Percentiles rank a stretch among this genome's conserved stretches.
These are phyloP conservation scores for Conus betulinus DNA, from an alignment of 1,140 invertebrate species.

Conservation along the genomic window DNA sequence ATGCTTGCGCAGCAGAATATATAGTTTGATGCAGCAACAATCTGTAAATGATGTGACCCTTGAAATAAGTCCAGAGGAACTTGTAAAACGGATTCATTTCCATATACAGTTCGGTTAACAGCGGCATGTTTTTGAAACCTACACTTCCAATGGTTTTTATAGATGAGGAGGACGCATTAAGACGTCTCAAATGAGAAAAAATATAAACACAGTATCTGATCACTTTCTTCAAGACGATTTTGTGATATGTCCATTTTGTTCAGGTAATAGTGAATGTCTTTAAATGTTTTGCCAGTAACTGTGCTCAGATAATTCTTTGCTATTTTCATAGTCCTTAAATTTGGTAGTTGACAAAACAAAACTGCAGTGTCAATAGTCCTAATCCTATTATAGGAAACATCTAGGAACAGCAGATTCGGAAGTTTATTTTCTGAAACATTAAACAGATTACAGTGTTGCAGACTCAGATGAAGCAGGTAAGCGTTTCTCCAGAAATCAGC, in stretches of 20 bases:
- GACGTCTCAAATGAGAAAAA: conserved; percentile 6
- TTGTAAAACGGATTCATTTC: no score
- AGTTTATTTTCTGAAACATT: not conserved
- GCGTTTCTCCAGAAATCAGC: not conserved
- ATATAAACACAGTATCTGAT: not conserved
- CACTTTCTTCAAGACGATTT: not conserved
- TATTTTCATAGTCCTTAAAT: conserved; percentile 9
- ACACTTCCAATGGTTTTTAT: conserved; percentile 20
- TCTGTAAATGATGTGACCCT: no score
- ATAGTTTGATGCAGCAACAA: no score
- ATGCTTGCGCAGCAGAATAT: no score
- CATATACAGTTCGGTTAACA: not conserved
- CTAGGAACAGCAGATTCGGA: not conserved
- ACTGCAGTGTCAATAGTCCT: not conserved
- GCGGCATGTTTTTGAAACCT: conserved; percentile 19
- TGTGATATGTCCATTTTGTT: not conserved
- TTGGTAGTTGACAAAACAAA: conserved; percentile 13
- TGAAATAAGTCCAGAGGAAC: no score
- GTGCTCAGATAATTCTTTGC: conserved; percentile 12
- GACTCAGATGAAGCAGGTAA: not conserved
- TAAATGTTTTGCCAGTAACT: not conserved
- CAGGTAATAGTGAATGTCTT: not conserved
- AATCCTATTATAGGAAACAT: conserved; percentile 31
- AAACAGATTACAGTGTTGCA: not conserved
- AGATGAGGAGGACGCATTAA: not conserved